Percentiles rank a stretch among this genome's conserved stretches.
Evolutionary conservation across 2,113 vertebrate genomes (phyloP).

Genomic region (Oreochromis tanganicae): DNA sequence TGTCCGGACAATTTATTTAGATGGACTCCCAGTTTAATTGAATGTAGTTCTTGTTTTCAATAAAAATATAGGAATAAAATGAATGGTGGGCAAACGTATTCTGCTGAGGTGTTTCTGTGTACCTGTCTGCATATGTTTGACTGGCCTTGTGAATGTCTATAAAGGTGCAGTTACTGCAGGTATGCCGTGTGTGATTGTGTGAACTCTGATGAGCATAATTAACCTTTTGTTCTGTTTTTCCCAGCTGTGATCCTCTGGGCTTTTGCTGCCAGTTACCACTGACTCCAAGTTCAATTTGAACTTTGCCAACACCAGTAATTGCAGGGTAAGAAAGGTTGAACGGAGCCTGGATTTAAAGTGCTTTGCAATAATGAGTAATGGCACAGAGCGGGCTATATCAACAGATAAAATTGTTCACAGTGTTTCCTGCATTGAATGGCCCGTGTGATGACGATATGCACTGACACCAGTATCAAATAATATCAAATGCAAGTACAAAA

Average conservation of each 20-base stretch:
- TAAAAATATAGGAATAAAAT: not conserved
- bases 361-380: not conserved
- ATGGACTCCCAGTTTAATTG: not conserved
- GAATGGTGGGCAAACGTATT: not conserved
- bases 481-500: not conserved
- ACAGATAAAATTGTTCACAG: not conserved
- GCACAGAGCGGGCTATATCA: not conserved
- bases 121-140: not conserved
- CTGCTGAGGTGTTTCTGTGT: not conserved
- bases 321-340: slow-evolving; percentile 9
- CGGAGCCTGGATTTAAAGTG: not conserved
- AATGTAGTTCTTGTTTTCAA: not conserved
- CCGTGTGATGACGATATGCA: not conserved
- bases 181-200: slow-evolving; percentile 29
- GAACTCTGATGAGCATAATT: slow-evolving; percentile 48
- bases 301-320: slow-evolving; percentile 38
- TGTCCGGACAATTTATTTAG: not conserved
- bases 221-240: slow-evolving; percentile 44
- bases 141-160: not conserved
- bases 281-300: slow-evolving; percentile 28
- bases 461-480: not conserved
- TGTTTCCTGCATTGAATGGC: not conserved
- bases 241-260: slow-evolving; percentile 19
- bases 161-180: slow-evolving; percentile 19
- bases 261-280: slow-evolving; percentile 23